A percentile compares a stretch with the other conserved stretches of the same genome.
These are phyloP conservation scores for Salmo trutta DNA, from an alignment of 2,797 vertebrate genomes.

Conservation along the genomic window DNA sequence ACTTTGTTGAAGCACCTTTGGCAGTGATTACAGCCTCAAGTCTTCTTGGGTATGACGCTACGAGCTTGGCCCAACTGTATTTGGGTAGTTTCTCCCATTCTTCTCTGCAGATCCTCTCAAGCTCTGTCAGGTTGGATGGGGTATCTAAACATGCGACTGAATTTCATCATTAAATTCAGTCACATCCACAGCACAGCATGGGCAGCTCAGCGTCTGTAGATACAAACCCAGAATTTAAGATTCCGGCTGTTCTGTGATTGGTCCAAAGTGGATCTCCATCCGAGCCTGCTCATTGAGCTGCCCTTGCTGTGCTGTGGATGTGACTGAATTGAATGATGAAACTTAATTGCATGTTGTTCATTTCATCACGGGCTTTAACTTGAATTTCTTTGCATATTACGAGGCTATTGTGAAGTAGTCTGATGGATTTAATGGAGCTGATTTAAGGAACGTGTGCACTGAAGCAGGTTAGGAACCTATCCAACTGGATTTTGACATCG, in stretches of 20 bases:
- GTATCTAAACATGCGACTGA: no score
- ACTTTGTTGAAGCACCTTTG: no score
- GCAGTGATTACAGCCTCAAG: no score
- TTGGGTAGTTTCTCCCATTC: no score
- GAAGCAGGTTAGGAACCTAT: constrained; percentile 77
- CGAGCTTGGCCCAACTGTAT: no score
- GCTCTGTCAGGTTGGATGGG: no score
- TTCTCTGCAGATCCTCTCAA: no score
- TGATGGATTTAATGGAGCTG: constrained; percentile 88
- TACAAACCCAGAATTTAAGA: no score
- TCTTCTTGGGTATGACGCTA: no score
- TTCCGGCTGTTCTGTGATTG: constrained; percentile 68
- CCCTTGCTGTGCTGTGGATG: neutral
- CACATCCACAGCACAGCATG: constrained; percentile 28
- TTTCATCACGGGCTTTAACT: neutral
- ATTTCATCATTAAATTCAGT: no score
- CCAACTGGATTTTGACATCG: neutral
- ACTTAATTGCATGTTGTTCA: no score
- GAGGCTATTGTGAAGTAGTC: constrained; percentile 89
- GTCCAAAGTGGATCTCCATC: constrained; percentile 85
- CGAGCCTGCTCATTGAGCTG: constrained; percentile 83
- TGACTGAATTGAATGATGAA: neutral
- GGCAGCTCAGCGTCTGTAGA: constrained; percentile 66
- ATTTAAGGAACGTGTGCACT: constrained; percentile 88
- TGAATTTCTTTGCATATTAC: constrained; percentile 73